Evolutionary conservation across 2,113 vertebrate genomes (phyloP).

Genomic region (Pyrgilauda ruficollis): DNA sequence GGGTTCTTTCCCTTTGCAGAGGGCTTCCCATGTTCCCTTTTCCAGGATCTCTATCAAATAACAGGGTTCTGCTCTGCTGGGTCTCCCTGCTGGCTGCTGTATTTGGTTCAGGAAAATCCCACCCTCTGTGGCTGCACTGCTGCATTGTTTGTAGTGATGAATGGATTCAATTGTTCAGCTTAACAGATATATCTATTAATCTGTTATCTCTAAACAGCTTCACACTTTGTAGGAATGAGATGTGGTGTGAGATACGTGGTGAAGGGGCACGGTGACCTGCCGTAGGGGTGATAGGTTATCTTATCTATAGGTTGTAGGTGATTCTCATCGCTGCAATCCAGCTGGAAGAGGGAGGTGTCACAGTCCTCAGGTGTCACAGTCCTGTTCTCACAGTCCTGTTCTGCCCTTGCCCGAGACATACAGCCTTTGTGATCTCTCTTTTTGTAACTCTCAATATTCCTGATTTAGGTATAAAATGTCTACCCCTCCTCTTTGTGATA

Average conservation of each 20-base stretch:
- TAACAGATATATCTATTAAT: neutral
- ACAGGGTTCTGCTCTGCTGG: neutral
- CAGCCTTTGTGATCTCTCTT: neutral
- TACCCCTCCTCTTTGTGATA: neutral
- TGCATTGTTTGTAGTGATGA: neutral
- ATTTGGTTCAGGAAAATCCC: neutral
- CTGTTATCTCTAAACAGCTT: slow-evolving; percentile 3
- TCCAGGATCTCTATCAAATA: neutral
- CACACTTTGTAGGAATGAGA: neutral
- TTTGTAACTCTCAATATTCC: neutral
- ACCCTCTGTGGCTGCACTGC: neutral
- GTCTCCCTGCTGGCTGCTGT: neutral
- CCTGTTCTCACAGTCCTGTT: neutral
- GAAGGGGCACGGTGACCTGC: neutral
- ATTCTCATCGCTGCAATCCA: neutral
- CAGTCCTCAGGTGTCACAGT: neutral
- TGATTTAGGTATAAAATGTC: neutral
- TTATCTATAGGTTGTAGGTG: neutral
- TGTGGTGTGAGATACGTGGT: neutral
- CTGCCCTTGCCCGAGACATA: too few species aligned
- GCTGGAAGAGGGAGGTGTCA: neutral
- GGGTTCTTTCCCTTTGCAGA: neutral
- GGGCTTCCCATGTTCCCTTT: neutral
- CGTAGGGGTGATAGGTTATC: neutral
- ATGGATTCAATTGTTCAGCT: neutral